Evolutionary conservation across 2,113 vertebrate genomes (phyloP).

Genomic region (Heterotis niloticus): DNA sequence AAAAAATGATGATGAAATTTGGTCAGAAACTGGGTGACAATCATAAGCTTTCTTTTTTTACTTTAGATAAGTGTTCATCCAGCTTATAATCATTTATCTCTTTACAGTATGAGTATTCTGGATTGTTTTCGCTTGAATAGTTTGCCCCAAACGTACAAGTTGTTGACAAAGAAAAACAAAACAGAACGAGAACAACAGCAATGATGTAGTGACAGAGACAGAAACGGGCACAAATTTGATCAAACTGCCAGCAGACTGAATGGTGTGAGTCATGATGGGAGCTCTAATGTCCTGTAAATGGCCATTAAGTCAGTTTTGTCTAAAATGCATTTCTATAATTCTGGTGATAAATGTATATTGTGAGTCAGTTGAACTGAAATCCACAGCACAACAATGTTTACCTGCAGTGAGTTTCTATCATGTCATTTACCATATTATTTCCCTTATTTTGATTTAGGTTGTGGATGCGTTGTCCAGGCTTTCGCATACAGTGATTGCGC

Average conservation of each 20-base stretch:
- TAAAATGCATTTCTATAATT: neutral
- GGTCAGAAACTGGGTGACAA: too few relatives aligned
- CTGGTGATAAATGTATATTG: neutral
- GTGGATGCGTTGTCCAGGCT: constrained; percentile 91
- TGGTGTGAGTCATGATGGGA: neutral
- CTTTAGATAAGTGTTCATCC: too few relatives aligned
- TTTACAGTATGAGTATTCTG: too few relatives aligned
- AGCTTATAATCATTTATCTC: too few relatives aligned
- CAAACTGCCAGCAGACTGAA: neutral
- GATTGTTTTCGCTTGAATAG: too few relatives aligned
- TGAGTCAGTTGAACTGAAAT: neutral
- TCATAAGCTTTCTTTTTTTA: too few relatives aligned
- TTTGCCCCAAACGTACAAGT: too few relatives aligned
- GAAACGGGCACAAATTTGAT: neutral
- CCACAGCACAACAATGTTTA: neutral
- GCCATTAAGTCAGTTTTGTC: neutral
- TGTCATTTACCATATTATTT: constrained; percentile 15
- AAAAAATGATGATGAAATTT: too few relatives aligned
- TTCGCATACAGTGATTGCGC: constrained; percentile 74
- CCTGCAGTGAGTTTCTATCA: neutral
- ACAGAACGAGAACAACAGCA: too few relatives aligned
- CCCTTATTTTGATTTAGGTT: constrained; percentile 68
- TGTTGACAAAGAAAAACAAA: too few relatives aligned
- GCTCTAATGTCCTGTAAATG: neutral
- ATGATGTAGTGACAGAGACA: too few relatives aligned